Evolutionary conservation across 37 sponge, comb jelly and placozoan genomes (phyloP).

Genomic region (Lycopodina hypogea): DNA sequence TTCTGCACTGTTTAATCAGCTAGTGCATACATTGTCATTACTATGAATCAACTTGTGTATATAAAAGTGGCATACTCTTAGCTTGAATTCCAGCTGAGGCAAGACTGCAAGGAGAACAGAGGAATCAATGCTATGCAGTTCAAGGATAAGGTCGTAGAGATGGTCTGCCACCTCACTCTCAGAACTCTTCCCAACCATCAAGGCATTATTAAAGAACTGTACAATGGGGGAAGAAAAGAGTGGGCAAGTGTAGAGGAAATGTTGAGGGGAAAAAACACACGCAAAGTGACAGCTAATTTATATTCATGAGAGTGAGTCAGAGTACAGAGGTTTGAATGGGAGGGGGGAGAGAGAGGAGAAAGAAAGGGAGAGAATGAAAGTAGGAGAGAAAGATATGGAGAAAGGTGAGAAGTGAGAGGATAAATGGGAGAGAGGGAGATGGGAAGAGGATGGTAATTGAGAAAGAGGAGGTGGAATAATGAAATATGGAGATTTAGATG

Average conservation of each 20-base stretch:
- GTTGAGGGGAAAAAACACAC: too few relatives aligned
- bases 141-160: conserved; percentile 75
- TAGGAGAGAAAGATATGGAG: not conserved
- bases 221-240: too few relatives aligned
- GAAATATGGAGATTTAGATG: not conserved
- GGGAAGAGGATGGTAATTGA: not conserved
- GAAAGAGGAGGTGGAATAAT: not conserved
- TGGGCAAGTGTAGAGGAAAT: too few relatives aligned
- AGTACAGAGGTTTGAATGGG: not conserved
- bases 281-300: too few relatives aligned
- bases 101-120: conserved; percentile 76
- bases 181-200: conserved; percentile 68
- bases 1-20: too few relatives aligned
- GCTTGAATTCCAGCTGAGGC: conserved; percentile 89
- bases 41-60: too few relatives aligned
- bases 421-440: not conserved
- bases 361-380: not conserved
- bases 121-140: conserved; percentile 73
- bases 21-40: too few relatives aligned
- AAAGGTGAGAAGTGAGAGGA: not conserved
- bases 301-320: not conserved
- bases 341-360: not conserved
- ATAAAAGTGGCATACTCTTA: conserved; percentile 48
- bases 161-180: conserved; percentile 76
- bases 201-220: conserved; percentile 73